Base-by-base conservation (phyloP, 2,888 invertebrate genomes). In the Microplitis manilae region DNA sequence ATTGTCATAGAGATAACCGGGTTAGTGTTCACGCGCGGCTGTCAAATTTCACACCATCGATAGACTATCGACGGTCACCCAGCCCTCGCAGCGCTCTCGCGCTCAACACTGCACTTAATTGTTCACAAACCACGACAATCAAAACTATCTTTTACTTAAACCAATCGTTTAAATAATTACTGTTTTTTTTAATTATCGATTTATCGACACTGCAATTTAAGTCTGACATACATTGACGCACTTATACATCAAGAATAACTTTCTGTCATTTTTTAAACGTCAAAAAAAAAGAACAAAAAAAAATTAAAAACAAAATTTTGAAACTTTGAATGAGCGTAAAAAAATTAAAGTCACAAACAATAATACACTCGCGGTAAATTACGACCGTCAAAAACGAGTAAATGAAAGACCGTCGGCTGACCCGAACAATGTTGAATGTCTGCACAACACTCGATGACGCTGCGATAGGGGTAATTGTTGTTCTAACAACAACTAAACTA, bases 1-100 rank as follows among this genome's bases (percentile, higher is more conserved):
- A 90, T 90, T 84, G 90, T 88, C 90, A 90, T 89, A 85, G 85
- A 86, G 84, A 81, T 74, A 15, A 59, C 61, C 38, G 41, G 41
- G 20, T 61, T 1, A 38, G 59, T 64, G 7, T 67, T 30, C 15
- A 50, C 69, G 17, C 65, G 15, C 69, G 76, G 77, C 76, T 78
- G 86, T 86, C 87, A 87, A 84, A 83, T 83, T 80, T 79, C 62
- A 62, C 41, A 64, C 61, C 39, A 15, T 15, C 73, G 15, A 20
- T 17, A 50, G 17, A 17, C 13, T n/a, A 15, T 40, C 41, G 6
- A 70, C 17, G 30, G 70, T 70, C 70, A 50, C 20, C 50, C 17
- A 17, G 59, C 13, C 30, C 30, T n/a, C 17, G 59, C 68, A 9
- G n/a, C 30, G 40, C 30, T 61, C 6, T 64, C 9, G n/a, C 30